phyloP scores from a whole-genome alignment of 2,113 vertebrate species.

The Xerus inauris region DNA sequence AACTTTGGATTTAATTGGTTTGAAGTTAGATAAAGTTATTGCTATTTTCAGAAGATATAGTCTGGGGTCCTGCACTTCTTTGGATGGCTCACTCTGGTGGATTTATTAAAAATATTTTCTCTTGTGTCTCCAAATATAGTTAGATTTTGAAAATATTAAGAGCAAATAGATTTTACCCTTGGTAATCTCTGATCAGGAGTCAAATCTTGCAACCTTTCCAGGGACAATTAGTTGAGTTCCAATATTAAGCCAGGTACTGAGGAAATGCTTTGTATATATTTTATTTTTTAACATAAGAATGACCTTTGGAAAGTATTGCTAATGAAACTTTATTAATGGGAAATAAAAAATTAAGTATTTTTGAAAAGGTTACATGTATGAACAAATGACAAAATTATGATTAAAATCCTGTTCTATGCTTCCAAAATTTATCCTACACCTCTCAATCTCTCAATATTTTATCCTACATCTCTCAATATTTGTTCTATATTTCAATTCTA shows the following conservation, averaged over 20 bases:
- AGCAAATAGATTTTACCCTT: neutral
- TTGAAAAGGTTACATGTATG: neutral
- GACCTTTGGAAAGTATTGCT: neutral
- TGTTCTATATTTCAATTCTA: neutral
- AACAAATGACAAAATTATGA: neutral
- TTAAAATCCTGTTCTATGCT: neutral
- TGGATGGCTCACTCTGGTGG: neutral
- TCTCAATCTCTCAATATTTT: too few species aligned
- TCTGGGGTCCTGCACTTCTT: neutral
- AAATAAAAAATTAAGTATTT: neutral
- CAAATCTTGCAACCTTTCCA: neutral
- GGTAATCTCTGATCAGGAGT: neutral
- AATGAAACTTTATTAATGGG: neutral
- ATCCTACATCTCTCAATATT: neutral
- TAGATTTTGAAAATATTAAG: neutral
- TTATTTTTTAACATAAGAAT: neutral
- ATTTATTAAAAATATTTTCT: too few species aligned
- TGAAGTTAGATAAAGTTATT: neutral
- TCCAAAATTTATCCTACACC: neutral
- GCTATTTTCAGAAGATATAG: neutral
- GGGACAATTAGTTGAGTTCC: neutral
- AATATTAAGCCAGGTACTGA: neutral
- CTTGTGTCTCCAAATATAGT: too few species aligned
- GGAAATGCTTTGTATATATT: neutral
- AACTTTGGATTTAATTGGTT: neutral